Evolutionary conservation across 2,888 invertebrate genomes (phyloP).

Genomic region (Spilarctia lutea): DNA sequence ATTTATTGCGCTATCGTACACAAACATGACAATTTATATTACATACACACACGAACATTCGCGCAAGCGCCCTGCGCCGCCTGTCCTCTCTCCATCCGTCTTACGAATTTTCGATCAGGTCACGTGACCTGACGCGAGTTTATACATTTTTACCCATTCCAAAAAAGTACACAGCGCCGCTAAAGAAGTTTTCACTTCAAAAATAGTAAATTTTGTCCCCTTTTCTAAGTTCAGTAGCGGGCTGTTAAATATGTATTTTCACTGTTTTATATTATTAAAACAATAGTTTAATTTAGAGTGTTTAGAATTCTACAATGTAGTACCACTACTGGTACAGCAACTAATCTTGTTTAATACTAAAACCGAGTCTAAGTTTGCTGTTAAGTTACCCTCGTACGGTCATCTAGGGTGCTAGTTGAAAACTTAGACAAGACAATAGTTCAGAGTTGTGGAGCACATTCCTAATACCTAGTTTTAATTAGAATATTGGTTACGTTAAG

Average conservation of each 20-base stretch:
- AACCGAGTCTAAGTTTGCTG: conserved; percentile 6
- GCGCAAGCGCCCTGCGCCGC: no score
- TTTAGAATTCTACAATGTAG: background rate
- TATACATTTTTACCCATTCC: no score
- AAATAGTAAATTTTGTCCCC: no score
- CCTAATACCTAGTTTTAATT: conserved; percentile 1
- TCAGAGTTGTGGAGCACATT: background rate
- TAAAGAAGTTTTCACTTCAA: no score
- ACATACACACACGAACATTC: no score
- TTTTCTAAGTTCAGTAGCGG: no score
- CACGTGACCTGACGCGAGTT: no score
- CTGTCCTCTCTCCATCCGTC: no score
- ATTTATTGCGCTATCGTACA: no score
- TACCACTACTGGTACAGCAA: background rate
- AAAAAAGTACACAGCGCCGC: no score
- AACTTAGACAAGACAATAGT: conserved; percentile 1
- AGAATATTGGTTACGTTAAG: background rate
- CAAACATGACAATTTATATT: no score
- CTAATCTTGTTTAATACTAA: conserved; percentile 12
- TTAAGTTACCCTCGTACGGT: conserved; percentile 10
- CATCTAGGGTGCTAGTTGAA: conserved; percentile 10
- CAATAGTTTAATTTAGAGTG: background rate
- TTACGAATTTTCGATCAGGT: no score
- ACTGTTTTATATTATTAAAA: background rate
- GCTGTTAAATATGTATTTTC: background rate